Conservation (phyloP, 1,140 invertebrate genomes). For the Zeugodacus cucurbitae region DNA sequence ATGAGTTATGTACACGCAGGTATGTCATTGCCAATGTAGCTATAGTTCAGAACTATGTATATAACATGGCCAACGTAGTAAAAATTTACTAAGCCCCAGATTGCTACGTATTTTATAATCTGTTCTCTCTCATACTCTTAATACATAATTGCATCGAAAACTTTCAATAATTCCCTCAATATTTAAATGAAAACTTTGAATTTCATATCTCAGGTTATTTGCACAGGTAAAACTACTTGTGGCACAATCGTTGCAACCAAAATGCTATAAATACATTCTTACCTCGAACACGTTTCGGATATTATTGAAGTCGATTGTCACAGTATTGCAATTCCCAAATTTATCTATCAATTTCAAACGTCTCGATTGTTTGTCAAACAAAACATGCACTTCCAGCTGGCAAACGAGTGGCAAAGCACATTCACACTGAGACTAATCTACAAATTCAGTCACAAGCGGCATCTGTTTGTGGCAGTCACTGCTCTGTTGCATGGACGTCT, state of each 20-base stretch:
- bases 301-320: conserved; percentile 26
- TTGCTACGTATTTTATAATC: no score
- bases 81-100: no score
- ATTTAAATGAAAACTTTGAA: background rate
- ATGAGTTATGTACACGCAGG: no score
- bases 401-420: background rate
- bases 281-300: background rate
- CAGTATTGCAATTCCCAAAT: conserved; percentile 21
- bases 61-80: no score
- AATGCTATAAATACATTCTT: background rate
- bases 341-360: conserved; percentile 18
- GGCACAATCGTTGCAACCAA: background rate
- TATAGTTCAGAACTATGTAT: no score
- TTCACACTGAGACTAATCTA: background rate
- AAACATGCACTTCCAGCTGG: background rate
- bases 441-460: background rate
- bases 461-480: background rate
- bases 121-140: no score
- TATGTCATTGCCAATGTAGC: no score
- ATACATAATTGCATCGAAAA: no score
- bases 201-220: background rate
- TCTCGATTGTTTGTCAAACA: conserved; percentile 7
- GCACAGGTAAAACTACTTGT: background rate
- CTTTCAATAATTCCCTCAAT: no score
- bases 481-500: background rate